Evolutionary conservation across 2,113 vertebrate genomes (phyloP).

Genomic region (Osmerus eperlanus): DNA sequence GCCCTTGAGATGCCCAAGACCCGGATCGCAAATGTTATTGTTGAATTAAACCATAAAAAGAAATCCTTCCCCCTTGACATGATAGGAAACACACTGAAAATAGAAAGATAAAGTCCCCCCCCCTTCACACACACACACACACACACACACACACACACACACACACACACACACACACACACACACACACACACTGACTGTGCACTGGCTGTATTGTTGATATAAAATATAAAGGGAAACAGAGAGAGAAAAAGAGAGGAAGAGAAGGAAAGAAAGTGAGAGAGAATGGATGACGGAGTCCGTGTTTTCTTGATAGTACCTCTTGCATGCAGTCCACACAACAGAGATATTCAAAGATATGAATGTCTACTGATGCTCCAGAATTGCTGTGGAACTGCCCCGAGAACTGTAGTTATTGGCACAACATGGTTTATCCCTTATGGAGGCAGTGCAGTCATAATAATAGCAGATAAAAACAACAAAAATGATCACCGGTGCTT

Average conservation of each 20-base stretch:
- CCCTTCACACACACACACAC: not conserved
- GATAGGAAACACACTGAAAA: conserved; percentile 57
- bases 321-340: not conserved
- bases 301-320: not conserved
- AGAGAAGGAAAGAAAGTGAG: no score
- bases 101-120: conserved; percentile 6
- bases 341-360: not conserved
- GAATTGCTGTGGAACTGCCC: conserved; percentile 30
- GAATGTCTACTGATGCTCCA: not conserved
- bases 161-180: not conserved
- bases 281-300: no score
- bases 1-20: conserved; percentile 99
- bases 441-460: conserved; percentile 44
- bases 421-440: conserved; percentile 31
- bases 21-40: conserved; percentile 99
- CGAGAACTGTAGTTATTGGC: conserved; percentile 40
- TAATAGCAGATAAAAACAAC: conserved; percentile 41
- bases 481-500: conserved; percentile 50
- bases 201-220: not conserved
- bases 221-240: not conserved
- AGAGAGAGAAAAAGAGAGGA: no score
- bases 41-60: conserved; percentile 99
- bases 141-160: not conserved
- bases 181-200: not conserved
- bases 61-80: conserved; percentile 68